phyloP scores from a whole-genome alignment of 2,797 vertebrate species.

The Chrosomus eos region DNA sequence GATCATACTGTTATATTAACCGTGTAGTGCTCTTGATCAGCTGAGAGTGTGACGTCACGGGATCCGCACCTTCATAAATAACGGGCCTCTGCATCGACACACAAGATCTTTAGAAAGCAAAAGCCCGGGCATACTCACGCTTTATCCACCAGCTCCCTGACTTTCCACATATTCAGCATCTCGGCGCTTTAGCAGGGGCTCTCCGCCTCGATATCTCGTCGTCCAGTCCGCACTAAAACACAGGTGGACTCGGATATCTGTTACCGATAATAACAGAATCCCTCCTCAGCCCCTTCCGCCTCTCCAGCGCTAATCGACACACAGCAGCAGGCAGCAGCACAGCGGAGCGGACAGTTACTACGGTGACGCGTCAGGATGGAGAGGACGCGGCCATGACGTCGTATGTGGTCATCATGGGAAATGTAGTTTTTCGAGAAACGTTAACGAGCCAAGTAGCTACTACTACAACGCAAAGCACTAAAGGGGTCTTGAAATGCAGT shows the following conservation, averaged over 20 bases:
- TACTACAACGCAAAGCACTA: neutral
- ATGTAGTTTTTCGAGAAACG: conserved; percentile 38
- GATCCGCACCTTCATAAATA: conserved; percentile 58
- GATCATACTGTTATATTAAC: neutral
- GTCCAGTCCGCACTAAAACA: conserved; percentile 63
- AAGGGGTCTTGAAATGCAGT: neutral
- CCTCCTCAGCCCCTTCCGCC: conserved; percentile 53
- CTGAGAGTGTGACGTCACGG: conserved; percentile 73
- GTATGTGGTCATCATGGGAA: conserved; percentile 20
- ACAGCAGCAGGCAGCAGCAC: conserved; percentile 32
- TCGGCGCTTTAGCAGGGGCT: conserved; percentile 70
- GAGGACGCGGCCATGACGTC: neutral
- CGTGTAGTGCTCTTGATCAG: conserved; percentile 51
- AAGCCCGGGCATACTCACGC: conserved; percentile 86
- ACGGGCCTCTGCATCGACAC: conserved; percentile 60
- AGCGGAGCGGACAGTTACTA: conserved; percentile 73
- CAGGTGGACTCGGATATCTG: conserved; percentile 65
- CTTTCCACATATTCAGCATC: conserved; percentile 99
- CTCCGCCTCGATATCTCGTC: conserved; percentile 72
- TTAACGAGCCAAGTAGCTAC: neutral
- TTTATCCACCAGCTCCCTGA: conserved; percentile 97
- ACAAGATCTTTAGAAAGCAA: conserved; percentile 59
- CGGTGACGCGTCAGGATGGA: conserved; percentile 76
- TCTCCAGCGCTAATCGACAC: conserved; percentile 56
- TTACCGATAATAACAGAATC: conserved; percentile 62